Evolutionary conservation across 2,797 vertebrate species (phyloP).

Genomic region (Anabacerthia variegaticeps): DNA sequence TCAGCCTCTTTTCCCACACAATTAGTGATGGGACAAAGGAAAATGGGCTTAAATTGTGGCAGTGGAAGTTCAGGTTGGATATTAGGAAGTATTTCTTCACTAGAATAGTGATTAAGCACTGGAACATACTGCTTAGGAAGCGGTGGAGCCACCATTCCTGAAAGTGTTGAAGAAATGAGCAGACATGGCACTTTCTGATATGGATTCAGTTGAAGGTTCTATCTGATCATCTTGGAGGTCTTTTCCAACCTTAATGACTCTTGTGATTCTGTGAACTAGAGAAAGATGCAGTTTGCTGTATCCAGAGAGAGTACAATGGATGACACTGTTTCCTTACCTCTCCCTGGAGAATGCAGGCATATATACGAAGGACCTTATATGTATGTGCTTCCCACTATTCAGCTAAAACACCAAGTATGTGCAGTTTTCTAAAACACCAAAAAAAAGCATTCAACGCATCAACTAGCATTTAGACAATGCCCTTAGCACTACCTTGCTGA

Average conservation of each 20-base stretch:
- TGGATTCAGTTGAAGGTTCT: fast-evolving
- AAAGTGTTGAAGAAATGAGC: background rate
- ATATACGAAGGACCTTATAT: background rate
- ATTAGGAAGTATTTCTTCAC: background rate
- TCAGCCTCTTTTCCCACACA: background rate
- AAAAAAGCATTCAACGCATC: background rate
- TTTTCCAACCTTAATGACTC: background rate
- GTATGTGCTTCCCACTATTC: fast-evolving
- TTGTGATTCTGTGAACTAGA: background rate
- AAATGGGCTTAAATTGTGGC: background rate
- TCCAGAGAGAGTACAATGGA: background rate
- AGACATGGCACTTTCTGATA: background rate
- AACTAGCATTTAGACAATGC: background rate
- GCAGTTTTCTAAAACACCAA: background rate
- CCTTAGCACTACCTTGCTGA: background rate
- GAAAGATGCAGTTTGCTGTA: background rate
- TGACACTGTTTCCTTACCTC: background rate
- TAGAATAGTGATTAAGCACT: background rate
- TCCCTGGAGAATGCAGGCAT: background rate
- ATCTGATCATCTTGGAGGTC: background rate
- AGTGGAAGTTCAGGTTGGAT: background rate
- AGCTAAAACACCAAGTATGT: background rate
- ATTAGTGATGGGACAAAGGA: background rate
- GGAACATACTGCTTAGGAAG: background rate
- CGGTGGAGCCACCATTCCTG: background rate